phyloP scores from a whole-genome alignment of 2,888 invertebrate species.

The Tupiocoris notatus region DNA sequence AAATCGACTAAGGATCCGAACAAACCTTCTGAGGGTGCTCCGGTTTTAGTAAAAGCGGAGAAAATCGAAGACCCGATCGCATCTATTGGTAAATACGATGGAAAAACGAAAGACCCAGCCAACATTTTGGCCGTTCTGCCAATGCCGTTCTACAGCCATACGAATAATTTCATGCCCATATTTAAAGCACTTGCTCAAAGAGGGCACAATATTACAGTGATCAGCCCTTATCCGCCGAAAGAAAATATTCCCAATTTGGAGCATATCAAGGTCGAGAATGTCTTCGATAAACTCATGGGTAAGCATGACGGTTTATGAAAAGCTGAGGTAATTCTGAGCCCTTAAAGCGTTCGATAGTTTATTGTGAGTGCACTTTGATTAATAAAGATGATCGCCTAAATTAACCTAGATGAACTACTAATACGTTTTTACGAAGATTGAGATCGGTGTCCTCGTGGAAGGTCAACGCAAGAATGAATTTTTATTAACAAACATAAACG shows the following conservation, averaged over 20 bases:
- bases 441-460: no score
- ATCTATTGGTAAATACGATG: neutral
- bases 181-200: constrained; percentile 46
- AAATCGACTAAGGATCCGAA: neutral
- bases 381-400: no score
- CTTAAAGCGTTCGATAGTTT: no score
- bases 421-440: no score
- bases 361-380: no score
- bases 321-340: no score
- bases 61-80: no score
- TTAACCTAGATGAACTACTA: no score
- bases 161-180: constrained; percentile 43
- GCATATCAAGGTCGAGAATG: constrained; percentile 34
- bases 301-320: no score
- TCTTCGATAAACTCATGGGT: constrained; percentile 6
- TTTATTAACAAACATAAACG: no score
- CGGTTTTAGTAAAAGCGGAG: neutral
- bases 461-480: no score
- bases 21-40: neutral
- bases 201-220: constrained; percentile 46
- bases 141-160: constrained; percentile 46
- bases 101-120: neutral
- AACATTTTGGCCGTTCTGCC: constrained; percentile 41
- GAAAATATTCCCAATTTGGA: constrained; percentile 38
- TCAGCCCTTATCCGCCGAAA: constrained; percentile 44